Percentiles rank a stretch among this genome's conserved stretches.
phyloP scores from a whole-genome alignment of 2,888 invertebrate genomes.

The Parnassius apollo region DNA sequence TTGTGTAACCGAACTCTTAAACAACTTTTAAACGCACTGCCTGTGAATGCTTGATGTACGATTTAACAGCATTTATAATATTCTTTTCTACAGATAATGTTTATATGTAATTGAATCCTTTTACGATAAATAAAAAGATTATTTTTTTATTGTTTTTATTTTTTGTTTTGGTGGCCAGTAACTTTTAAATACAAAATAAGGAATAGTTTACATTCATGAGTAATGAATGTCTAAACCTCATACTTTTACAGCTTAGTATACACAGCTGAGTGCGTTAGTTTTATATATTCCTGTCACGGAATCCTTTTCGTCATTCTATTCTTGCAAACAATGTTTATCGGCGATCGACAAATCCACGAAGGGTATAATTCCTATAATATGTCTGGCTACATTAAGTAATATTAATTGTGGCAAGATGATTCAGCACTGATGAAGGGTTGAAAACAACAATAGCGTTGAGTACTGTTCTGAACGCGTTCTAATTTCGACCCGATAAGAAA shows the following conservation, averaged over 20 bases:
- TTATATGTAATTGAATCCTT: background rate
- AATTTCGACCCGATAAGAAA: conserved; percentile 2
- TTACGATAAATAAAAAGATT: background rate
- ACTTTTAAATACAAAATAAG: background rate
- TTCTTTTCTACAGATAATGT: background rate
- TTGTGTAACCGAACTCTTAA: conserved; percentile 62
- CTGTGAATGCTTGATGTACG: conserved; percentile 57
- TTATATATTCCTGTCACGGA: conserved; percentile 53
- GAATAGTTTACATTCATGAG: conserved; percentile 19
- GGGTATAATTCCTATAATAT: conserved; percentile 67
- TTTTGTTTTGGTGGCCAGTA: background rate
- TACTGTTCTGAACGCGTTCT: conserved; percentile 2
- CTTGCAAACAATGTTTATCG: conserved; percentile 50
- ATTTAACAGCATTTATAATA: conserved; percentile 26
- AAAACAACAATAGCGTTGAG: conserved; percentile 48
- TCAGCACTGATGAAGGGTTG: conserved; percentile 64
- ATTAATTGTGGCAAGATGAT: conserved; percentile 73
- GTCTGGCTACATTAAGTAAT: conserved; percentile 72
- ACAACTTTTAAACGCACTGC: conserved; percentile 63
- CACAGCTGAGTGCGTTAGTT: conserved; percentile 10
- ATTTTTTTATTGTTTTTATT: background rate
- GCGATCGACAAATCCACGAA: conserved; percentile 59
- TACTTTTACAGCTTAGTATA: no score
- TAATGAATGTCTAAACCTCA: conserved; percentile 2
- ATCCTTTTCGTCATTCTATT: conserved; percentile 46